Evolutionary conservation across 2,113 vertebrate genomes (phyloP).

Genomic region (Macquaria ambigua): DNA sequence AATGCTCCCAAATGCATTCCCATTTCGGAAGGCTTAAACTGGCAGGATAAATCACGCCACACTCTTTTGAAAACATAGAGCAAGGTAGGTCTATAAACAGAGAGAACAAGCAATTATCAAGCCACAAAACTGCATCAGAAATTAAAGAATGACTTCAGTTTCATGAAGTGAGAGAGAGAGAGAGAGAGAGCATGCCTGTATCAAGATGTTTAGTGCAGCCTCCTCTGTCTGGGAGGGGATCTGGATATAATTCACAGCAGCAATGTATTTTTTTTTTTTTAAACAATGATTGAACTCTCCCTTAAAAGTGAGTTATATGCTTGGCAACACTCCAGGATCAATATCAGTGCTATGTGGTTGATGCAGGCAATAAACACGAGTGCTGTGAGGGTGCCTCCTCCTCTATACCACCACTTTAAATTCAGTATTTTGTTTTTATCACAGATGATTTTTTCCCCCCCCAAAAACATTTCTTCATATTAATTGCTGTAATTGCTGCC

Average conservation of each 20-base stretch:
- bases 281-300: constrained; percentile 46
- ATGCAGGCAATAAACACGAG: constrained; percentile 67
- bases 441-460: not conserved
- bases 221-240: not conserved
- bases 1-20: constrained; percentile 37
- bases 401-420: constrained; percentile 21
- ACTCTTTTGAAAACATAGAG: not conserved
- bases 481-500: not conserved
- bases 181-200: not conserved
- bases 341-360: constrained; percentile 60
- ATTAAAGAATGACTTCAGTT: not conserved
- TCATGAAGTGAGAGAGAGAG: too few relatives aligned
- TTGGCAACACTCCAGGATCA: constrained; percentile 60
- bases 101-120: not conserved
- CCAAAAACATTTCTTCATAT: constrained; percentile 4
- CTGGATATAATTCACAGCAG: constrained; percentile 15
- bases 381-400: constrained; percentile 30
- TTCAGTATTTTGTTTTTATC: constrained; percentile 1
- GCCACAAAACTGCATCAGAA: not conserved
- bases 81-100: not conserved
- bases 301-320: constrained; percentile 61
- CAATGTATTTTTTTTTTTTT: constrained; percentile 2
- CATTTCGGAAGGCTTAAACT: not conserved
- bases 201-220: not conserved
- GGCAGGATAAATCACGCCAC: not conserved